Base-by-base conservation (phyloP, 1,140 invertebrate species). In the Drosophila setifemur region DNA sequence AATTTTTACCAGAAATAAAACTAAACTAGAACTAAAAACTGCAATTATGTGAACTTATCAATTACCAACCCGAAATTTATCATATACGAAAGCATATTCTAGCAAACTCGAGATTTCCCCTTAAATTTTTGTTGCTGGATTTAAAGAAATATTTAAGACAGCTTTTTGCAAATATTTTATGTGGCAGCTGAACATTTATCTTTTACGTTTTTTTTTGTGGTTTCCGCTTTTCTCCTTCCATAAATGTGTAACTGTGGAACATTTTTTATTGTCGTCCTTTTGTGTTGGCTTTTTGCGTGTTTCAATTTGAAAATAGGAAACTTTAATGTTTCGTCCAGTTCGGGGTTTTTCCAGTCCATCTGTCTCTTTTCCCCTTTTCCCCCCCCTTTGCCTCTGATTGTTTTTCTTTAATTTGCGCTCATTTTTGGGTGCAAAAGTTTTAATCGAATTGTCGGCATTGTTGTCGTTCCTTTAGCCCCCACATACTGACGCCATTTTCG, bases 361-460 rank as follows among this genome's bases (percentile, higher is more conserved):
- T 11, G 4, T 0, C 18, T 21, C 12, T 23, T n/a, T 18, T 0
- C 5, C 42, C 37, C 43, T 39, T 49, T 45, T 33, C 23, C 39
- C 39, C 31, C 42, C 44, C 55, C 35, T 11, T 26, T 39, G 11
- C 25, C 47, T 28, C 43, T 33, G 71, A 63, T 69, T 85, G 75
- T 86, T 86, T 86, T 86, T 76, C 81, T 86, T 86, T 86, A 86
- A 86, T 86, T 85, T 85, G 58, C 49, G 66, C 43, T 77, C 37
- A 67, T 73, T 57, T 75, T 69, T 52, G 44, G 69, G 47, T 44
- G 69, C 21, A 86, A 85, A 86, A 86, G 72, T 86, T 86, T 86
- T 86, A 86, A 86, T 86, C 81, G 81, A 86, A 86, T 81, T 79
- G 64, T 61, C 86, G 69, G 49, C 67, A 70, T 76, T 81, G 58